Base-by-base conservation (phyloP, 2,888 invertebrate species). In the Stegana nigrithorax region DNA sequence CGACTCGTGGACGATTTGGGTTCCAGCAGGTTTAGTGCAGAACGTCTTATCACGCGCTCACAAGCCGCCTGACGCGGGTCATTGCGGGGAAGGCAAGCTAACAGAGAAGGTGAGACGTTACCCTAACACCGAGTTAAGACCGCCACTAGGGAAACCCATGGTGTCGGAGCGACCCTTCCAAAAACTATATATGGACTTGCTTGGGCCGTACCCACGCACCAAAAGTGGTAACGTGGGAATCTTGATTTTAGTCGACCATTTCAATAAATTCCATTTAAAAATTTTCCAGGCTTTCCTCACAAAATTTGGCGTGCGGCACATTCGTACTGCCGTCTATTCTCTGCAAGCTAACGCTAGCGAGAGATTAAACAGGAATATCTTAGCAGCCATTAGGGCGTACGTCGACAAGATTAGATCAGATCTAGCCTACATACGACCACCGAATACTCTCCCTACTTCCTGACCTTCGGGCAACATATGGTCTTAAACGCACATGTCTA, bases 281-380 rank as follows among this genome's bases (percentile, higher is more conserved):
- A 32, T 5, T 8, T 67, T 50, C 36, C n/a, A 59, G 23, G 50
- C 59, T 1, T 63, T 67, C 36, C 29, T 65, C 5, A 53, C 58
- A 8, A 14, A 14, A 4, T 67, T 51, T 47, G 67, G 64, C 0
- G 19, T 66, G 7, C 17, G 7, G 2, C 65, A 63, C 27, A 58
- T 29, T 6, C 60, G 50, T 32, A 64, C 64, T 0, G 67, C 67
- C 2, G 44, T 65, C 10, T 59, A 62, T 39, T 67, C 64, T 2
- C 67, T 61, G 2, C 67, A 67, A 39, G 51, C 62, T 1, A 67
- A 67, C 23, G 59, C 67, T 3, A 60, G 58, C 10, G 67, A 67
- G 21, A 51, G 66, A 4, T 57, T 67, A 8, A 66, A 67, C 36
- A 56, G 67, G 1, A 63, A 62, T 2, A 26, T 66, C 23, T 55